phyloP scores from a whole-genome alignment of 2,888 invertebrate species.

The Xanthorhoe spadicearia region DNA sequence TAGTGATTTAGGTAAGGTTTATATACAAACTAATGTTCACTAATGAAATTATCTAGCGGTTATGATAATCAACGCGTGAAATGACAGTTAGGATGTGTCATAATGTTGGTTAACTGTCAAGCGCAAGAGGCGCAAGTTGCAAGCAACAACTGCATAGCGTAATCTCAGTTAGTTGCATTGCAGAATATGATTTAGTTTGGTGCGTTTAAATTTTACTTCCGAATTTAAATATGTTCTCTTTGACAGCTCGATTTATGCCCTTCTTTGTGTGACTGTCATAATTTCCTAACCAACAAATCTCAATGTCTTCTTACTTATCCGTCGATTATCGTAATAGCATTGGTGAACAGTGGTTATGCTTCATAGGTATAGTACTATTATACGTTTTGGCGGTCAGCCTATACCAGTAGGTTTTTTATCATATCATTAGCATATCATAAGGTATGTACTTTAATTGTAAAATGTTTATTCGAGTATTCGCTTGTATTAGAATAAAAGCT shows the following conservation, averaged over 20 bases:
- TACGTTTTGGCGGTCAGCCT: constrained; percentile 68
- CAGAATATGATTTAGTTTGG: no score
- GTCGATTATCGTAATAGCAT: not conserved
- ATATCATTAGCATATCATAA: constrained; percentile 83
- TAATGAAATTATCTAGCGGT: not conserved
- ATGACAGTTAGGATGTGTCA: not conserved
- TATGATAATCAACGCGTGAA: not conserved
- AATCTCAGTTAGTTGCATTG: no score
- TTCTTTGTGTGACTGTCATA: not conserved
- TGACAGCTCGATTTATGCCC: not conserved
- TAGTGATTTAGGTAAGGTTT: constrained; percentile 75
- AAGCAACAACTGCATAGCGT: no score
- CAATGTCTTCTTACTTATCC: not conserved
- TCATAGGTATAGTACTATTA: constrained; percentile 50
- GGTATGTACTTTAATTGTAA: constrained; percentile 57
- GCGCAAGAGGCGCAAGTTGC: not conserved
- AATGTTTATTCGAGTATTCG: constrained; percentile 54
- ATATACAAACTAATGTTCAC: constrained; percentile 8
- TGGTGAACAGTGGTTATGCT: constrained; percentile 11
- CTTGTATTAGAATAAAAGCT: constrained; percentile 20
- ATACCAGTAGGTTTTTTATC: constrained; percentile 81
- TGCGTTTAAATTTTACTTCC: not conserved
- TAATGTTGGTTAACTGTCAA: not conserved
- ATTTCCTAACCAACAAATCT: not conserved
- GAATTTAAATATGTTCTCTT: not conserved